Evolutionary conservation across 2,888 invertebrate species (phyloP).

Genomic region (Molorchus minor): DNA sequence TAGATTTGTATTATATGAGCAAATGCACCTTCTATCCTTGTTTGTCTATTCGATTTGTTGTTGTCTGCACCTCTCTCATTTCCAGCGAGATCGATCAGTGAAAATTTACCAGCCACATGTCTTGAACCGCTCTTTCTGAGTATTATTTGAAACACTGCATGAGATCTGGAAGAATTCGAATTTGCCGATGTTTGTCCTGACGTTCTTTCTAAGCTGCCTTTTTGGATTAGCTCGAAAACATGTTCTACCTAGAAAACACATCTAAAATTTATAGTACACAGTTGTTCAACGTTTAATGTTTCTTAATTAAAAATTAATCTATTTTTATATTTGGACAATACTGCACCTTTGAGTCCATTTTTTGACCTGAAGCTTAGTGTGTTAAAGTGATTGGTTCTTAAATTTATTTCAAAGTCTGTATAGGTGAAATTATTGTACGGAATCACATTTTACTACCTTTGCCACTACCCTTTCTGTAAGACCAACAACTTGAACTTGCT

Average conservation of each 20-base stretch:
- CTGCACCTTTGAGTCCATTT: too few relatives aligned
- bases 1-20: not conserved
- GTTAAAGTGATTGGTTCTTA: too few relatives aligned
- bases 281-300: too few relatives aligned
- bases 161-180: conserved; percentile 96
- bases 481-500: conserved; percentile 97
- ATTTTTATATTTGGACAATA: too few relatives aligned
- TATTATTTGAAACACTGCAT: conserved; percentile 98
- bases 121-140: conserved; percentile 76
- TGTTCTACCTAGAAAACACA: conserved; percentile 74
- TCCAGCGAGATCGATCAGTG: conserved; percentile 96
- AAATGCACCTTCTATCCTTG: conserved; percentile 76
- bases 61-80: conserved; percentile 99
- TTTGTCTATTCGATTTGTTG: conserved; percentile 93
- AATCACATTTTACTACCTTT: too few relatives aligned
- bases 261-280: too few relatives aligned
- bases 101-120: conserved; percentile 95
- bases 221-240: conserved; percentile 90
- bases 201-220: conserved; percentile 88
- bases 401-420: too few relatives aligned
- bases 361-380: too few relatives aligned
- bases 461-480: conserved; percentile 88
- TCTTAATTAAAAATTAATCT: too few relatives aligned
- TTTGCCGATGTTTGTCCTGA: conserved; percentile 98
- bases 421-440: too few relatives aligned